Evolutionary conservation across 2,888 invertebrate species (phyloP).

Genomic region (Cephus runcator): DNA sequence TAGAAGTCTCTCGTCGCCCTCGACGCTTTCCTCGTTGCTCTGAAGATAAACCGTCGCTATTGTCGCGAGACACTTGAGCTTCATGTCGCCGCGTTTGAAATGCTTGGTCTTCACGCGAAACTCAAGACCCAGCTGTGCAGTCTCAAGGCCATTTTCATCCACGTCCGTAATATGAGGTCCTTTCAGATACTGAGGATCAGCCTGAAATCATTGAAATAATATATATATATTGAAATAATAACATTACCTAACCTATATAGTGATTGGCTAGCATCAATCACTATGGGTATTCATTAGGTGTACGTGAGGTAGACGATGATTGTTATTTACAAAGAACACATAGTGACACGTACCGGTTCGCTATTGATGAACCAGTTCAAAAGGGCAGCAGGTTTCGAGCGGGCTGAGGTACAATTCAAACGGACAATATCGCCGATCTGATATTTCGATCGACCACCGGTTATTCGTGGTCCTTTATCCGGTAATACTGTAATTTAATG

Average conservation of each 20-base stretch:
- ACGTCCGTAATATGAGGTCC: slow-evolving; percentile 67
- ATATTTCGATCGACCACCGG: slow-evolving; percentile 70
- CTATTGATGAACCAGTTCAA: slow-evolving; percentile 73
- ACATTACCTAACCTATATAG: neutral
- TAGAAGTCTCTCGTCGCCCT: slow-evolving; percentile 72
- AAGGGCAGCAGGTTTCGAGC: slow-evolving; percentile 71
- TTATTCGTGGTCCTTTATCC: slow-evolving; percentile 72
- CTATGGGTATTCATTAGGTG: neutral
- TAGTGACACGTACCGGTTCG: slow-evolving; percentile 62
- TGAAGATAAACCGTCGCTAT: slow-evolving; percentile 87
- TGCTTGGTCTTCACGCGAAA: slow-evolving; percentile 83
- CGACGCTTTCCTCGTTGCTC: slow-evolving; percentile 87
- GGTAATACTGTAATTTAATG: slow-evolving; percentile 67
- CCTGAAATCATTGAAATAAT: slow-evolving; percentile 27
- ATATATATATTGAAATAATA: neutral
- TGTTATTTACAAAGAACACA: neutral
- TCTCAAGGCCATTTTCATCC: slow-evolving; percentile 74
- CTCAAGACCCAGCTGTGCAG: slow-evolving; percentile 79
- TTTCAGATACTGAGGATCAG: slow-evolving; percentile 44
- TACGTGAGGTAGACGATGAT: neutral
- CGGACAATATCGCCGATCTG: slow-evolving; percentile 71
- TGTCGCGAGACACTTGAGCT: slow-evolving; percentile 87
- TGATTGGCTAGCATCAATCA: neutral
- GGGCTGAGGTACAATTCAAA: slow-evolving; percentile 73
- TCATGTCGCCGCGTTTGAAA: slow-evolving; percentile 85